A percentile compares a stretch with the other conserved stretches of the same genome.
Evolutionary conservation across 2,888 invertebrate species (phyloP).

Genomic region (Tortrix viridana): DNA sequence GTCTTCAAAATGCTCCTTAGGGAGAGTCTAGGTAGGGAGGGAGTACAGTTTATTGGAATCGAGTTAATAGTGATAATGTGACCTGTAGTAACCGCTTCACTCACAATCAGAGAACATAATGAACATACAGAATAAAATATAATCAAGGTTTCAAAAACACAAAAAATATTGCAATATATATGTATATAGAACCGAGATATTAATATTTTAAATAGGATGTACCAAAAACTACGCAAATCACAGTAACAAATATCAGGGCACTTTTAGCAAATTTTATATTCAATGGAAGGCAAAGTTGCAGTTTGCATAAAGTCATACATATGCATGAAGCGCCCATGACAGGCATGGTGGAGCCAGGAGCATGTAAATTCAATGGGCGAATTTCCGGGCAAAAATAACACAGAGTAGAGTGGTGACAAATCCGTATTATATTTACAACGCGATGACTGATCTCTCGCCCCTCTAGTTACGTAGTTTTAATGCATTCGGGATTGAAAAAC

Average conservation of each 20-base stretch:
- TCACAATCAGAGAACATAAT: no score
- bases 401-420: slow-evolving; percentile 63
- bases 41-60: no score
- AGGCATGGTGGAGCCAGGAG: slow-evolving; percentile 60
- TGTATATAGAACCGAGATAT: no score
- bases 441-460: slow-evolving; percentile 26
- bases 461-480: slow-evolving; percentile 16
- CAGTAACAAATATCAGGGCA: slow-evolving; percentile 21
- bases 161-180: no score
- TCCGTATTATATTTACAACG: slow-evolving; percentile 56
- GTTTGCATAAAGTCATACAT: slow-evolving; percentile 77
- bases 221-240: slow-evolving; percentile 5
- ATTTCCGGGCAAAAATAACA: slow-evolving; percentile 66
- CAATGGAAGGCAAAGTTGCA: slow-evolving; percentile 69
- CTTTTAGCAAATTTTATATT: slow-evolving; percentile 65
- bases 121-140: no score
- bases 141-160: no score
- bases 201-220: no score
- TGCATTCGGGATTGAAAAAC: slow-evolving; percentile 28
- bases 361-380: slow-evolving; percentile 73
- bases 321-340: slow-evolving; percentile 69
- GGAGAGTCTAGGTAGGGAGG: no score
- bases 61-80: no score
- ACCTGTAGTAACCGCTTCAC: no score
- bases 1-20: no score